Conservation (phyloP, 2,888 invertebrate species). For the Perithous albicinctus region DNA sequence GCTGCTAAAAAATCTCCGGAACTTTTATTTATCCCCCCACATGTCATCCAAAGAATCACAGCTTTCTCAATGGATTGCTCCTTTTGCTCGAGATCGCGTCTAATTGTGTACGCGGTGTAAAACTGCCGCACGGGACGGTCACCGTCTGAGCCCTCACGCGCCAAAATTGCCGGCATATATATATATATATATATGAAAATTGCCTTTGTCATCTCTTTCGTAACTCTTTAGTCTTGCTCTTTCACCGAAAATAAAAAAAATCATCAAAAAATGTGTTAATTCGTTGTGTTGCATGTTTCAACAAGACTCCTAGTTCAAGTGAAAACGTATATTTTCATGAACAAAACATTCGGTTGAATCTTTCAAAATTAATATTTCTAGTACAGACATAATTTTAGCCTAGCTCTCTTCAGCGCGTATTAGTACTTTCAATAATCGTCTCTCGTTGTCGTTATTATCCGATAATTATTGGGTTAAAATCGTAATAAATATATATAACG, state of each 20-base stretch:
- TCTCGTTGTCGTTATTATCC: conserved; percentile 53
- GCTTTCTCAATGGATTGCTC: conserved; percentile 62
- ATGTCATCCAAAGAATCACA: conserved; percentile 63
- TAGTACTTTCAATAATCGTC: conserved; percentile 69
- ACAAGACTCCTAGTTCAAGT: conserved; percentile 36
- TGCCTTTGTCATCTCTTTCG: neutral
- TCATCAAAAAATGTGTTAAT: conserved; percentile 10
- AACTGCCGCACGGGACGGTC: conserved; percentile 30
- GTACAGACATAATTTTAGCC: conserved; percentile 71
- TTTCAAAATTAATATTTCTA: conserved; percentile 62
- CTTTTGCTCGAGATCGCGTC: conserved; percentile 48
- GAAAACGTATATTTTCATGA: too few relatives aligned
- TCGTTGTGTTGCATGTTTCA: neutral
- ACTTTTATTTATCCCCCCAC: conserved; percentile 29
- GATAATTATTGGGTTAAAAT: conserved; percentile 73
- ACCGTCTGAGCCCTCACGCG: neutral
- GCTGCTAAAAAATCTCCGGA: conserved; percentile 4
- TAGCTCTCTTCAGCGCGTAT: conserved; percentile 49
- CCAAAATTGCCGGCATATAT: neutral
- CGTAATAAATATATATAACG: conserved; percentile 80
- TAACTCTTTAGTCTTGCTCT: neutral
- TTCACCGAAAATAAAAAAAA: conserved; percentile 25
- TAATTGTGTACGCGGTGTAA: conserved; percentile 8
- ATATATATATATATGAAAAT: neutral
- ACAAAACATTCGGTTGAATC: conserved; percentile 33